Base-by-base conservation (phyloP, 2,113 vertebrate species). In the Gasterosteus aculeatus region DNA sequence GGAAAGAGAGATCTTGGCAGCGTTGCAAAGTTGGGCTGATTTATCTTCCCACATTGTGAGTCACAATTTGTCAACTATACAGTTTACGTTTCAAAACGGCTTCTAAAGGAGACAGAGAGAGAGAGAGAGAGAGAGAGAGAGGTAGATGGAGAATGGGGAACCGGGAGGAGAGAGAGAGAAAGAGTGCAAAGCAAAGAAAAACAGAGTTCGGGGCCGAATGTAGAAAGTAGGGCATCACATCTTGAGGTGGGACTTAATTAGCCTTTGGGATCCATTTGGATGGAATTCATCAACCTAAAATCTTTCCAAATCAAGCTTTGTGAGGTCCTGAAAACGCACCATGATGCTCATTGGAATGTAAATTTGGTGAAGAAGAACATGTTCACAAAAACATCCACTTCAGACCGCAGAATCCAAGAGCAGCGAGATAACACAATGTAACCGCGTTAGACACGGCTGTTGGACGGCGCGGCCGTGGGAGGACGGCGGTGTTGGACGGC, bases 11-110 rank as follows among this genome's bases (percentile, higher is more conserved):
- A 87, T 83, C 31, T 83, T 79, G 81, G 88, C 86, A 84, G 71
- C 41, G 4, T 64, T 54, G 72, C 58, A 56, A 72, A 86, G 61
- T 83, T 57, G 81, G 88, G 89, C 83, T 84, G 87, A 91, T 92
- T 89, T 90, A 91, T 91, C 91, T 88, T 70, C 90, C 89, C 87
- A 93, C 92, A 87, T 80, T 83, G 78, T 93, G 93, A 93, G 87
- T 93, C 91, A 93, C 76, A 63, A 72, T 87, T 90, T 79, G 80
- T 88, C 81, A 91, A 56, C 67, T 76, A 65, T 86, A 84, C 72
- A 87, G 87, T 87, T 90, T 83, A 85, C 78, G 84, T 89, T 91
- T 87, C 72, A 89, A 87, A 87, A 73, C 70, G n/a, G 75, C 51
- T 42, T 62, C 73, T 69, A 29, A 89, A 86, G 69, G 77, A 64